phyloP scores from a whole-genome alignment of 2,113 vertebrate species.

The Tragelaphus strepsiceros region DNA sequence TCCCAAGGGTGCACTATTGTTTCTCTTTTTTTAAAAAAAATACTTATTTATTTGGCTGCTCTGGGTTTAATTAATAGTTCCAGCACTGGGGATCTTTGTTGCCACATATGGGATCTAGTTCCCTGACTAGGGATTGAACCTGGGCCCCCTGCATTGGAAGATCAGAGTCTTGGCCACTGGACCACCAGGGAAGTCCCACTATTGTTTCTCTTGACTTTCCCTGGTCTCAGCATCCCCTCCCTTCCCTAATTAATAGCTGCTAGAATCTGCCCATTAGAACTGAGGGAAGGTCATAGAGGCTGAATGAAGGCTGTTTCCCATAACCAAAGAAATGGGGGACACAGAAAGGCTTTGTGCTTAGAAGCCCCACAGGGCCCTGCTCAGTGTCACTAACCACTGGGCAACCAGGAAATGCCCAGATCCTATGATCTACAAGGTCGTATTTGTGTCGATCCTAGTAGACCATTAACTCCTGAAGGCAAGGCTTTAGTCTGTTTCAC shows the following conservation, averaged over 20 bases:
- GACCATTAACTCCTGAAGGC: background rate
- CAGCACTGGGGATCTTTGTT: background rate
- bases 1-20: background rate
- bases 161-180: background rate
- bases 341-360: background rate
- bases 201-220: background rate
- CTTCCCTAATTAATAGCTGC: background rate
- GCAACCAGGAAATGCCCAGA: background rate
- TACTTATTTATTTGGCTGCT: background rate
- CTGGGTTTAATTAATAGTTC: background rate
- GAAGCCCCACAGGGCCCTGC: background rate
- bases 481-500: background rate
- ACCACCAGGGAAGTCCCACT: background rate
- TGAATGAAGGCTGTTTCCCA: background rate
- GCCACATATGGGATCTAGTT: background rate
- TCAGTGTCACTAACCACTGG: background rate
- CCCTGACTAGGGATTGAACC: background rate
- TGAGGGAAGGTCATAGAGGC: background rate
- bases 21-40: background rate
- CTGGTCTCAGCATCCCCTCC: background rate
- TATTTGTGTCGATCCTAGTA: background rate
- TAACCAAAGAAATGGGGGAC: background rate
- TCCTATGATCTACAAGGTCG: background rate
- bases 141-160: background rate
- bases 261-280: background rate